Base-by-base conservation (phyloP, 2,113 vertebrate species). In the Amphiprion ocellaris region DNA sequence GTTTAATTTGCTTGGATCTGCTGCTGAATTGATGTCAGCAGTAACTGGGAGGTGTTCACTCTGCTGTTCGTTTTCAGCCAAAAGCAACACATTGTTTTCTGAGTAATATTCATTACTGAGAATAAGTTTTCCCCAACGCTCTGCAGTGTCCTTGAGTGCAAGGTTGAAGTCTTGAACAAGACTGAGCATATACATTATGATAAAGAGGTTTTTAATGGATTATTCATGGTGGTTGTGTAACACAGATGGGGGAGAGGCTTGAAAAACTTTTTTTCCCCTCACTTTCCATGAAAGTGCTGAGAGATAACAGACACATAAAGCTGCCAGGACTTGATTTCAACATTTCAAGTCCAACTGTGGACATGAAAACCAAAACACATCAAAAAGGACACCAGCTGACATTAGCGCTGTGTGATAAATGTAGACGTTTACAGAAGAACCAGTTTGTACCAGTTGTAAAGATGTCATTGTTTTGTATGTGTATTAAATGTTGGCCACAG, bases 1-100 rank as follows among this genome's bases (percentile, higher is more conserved):
- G 58, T 90, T 87, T 23, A 66, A 66, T 87, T 79, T 82, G 59
- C 80, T 86, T 81, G 16, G 46, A 52, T 70, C 60, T 50, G 70
- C 15, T 64, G 28, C 14, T 69, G 12, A 65, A 49, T 94, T 94
- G 92, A 93, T 96, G 91, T 94, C 92, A 93, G 92, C 95, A 93
- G 94, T 92, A 92, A 86, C 94, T 87, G 50, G 82, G 89, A 93
- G 82, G 92, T 92, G 91, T 94, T 93, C 82, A 6, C 41, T 53
- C 16, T 15, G 66, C n/a, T 50, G 70, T 65, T 73, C 21, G 50
- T 33, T 83, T 69, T 69, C 69, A 71, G 81, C 69, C 82, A 86
- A 87, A 77, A 75, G 55, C 55, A 82, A 77, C 79, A 69, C 17
- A 15, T 63, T 65, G 69, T 83, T 58, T 37, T 59, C 59, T 15